These are phyloP conservation scores for Cliona cf. orientalis DNA, from an alignment of 37 sponge, comb jelly and placozoan species.

Conservation along the genomic window DNA sequence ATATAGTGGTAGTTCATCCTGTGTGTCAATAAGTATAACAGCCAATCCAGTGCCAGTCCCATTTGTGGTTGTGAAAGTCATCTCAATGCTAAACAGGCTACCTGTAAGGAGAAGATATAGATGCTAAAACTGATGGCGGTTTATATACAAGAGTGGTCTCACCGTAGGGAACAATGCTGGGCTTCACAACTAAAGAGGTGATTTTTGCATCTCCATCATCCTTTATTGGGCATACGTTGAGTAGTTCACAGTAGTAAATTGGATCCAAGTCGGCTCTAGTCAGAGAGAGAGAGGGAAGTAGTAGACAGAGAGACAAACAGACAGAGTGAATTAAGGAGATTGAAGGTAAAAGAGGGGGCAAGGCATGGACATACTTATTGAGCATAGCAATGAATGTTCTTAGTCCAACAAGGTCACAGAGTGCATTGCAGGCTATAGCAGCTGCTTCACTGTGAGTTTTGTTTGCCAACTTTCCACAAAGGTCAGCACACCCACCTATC, in stretches of 20 bases:
- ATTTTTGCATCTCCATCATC: constrained; percentile 84
- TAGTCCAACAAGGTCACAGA: constrained; percentile 74
- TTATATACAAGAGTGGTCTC: too few species aligned
- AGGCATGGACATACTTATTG: constrained; percentile 71
- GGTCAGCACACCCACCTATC: constrained; percentile 63
- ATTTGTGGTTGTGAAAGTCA: too few species aligned
- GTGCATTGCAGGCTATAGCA: constrained; percentile 61
- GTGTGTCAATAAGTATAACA: too few species aligned
- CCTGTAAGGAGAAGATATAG: too few species aligned
- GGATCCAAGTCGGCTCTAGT: constrained; percentile 89
- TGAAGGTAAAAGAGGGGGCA: too few species aligned
- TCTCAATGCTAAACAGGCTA: too few species aligned
- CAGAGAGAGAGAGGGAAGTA: not conserved
- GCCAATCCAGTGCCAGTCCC: too few species aligned
- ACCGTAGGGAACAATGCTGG: constrained; percentile 64
- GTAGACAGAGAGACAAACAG: not conserved
- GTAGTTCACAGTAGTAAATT: constrained; percentile 84
- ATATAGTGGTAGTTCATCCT: too few species aligned
- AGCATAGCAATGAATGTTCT: constrained; percentile 70
- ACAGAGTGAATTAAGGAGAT: too few species aligned
- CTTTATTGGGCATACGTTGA: constrained; percentile 57
- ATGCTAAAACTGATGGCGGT: too few species aligned
- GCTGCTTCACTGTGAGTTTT: constrained; percentile 38
- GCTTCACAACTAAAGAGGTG: constrained; percentile 41
- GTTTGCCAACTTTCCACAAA: constrained; percentile 60